Evolutionary conservation across 2,797 vertebrate species (phyloP).

Genomic region (Pseudotriccus pelzelni): DNA sequence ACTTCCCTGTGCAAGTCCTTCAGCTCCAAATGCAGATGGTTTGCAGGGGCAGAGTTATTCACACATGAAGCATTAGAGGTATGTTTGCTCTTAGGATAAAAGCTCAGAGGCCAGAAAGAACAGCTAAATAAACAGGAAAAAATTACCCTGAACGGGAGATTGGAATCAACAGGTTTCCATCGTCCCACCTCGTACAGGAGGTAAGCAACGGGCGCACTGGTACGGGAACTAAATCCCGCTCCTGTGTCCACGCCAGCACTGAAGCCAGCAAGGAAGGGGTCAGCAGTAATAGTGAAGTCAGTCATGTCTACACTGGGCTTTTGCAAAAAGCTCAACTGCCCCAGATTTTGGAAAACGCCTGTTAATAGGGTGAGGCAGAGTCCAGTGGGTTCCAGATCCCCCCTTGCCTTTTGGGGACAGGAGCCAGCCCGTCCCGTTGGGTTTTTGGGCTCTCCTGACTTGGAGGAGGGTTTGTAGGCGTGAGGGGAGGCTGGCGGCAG

Average conservation of each 20-base stretch:
- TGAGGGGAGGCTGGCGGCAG: not conserved
- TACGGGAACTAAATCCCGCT: not conserved
- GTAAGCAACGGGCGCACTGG: not conserved
- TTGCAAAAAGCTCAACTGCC: not conserved
- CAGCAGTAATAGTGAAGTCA: not conserved
- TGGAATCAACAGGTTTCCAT: not conserved
- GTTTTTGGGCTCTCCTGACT: not conserved
- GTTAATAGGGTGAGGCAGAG: not conserved
- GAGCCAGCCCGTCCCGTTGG: not conserved
- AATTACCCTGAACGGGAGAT: not conserved
- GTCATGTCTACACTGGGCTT: accelerated
- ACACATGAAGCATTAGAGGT: not conserved
- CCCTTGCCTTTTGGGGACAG: not conserved
- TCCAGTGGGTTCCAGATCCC: not conserved
- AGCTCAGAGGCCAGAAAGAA: constrained; percentile 19
- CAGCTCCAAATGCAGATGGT: not conserved
- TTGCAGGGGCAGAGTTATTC: not conserved
- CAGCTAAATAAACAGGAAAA: not conserved
- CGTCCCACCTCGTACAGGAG: not conserved
- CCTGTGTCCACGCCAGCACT: not conserved
- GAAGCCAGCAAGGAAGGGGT: not conserved
- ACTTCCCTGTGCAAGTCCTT: not conserved
- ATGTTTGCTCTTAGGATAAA: not conserved
- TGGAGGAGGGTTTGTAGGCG: not conserved
- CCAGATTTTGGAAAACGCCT: not conserved